phyloP scores from a whole-genome alignment of 2,113 vertebrate species.

The Murina feae region DNA sequence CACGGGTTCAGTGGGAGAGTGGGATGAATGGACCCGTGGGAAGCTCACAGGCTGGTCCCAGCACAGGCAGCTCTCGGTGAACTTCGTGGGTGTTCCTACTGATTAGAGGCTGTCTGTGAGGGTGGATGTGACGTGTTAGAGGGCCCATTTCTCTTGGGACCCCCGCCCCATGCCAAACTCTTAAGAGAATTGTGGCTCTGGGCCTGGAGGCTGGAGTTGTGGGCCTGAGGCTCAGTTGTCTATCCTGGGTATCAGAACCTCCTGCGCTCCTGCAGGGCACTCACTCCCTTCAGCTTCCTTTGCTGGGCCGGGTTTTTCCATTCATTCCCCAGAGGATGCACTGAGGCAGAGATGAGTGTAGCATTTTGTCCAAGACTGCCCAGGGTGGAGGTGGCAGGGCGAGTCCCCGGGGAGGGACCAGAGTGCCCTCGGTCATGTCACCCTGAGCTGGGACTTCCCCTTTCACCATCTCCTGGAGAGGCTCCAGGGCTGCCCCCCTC shows the following conservation, averaged over 20 bases:
- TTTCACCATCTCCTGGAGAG: not conserved
- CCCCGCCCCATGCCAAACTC: not conserved
- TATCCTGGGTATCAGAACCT: not conserved
- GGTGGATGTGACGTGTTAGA: no score
- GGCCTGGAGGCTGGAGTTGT: no score
- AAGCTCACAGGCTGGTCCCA: rapidly evolving
- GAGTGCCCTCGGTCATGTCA: rapidly evolving
- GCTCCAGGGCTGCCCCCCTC: not conserved
- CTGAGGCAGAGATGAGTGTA: rapidly evolving
- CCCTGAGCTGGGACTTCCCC: not conserved
- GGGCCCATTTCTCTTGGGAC: not conserved
- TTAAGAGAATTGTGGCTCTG: no score
- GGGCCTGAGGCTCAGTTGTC: no score
- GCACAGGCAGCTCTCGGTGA: rapidly evolving
- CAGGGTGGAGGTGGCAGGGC: not conserved
- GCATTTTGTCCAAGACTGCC: not conserved
- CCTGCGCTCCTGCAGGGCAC: rapidly evolving
- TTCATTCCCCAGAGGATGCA: not conserved
- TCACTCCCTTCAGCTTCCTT: not conserved
- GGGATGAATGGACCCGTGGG: rapidly evolving
- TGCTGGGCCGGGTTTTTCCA: not conserved
- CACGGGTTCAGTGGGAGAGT: no score
- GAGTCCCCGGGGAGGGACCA: not conserved
- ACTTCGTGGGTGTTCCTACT: no score
- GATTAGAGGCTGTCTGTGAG: not conserved